Evolutionary conservation across 2,113 vertebrate species (phyloP).

Genomic region (Sphaerodactylus townsendi): DNA sequence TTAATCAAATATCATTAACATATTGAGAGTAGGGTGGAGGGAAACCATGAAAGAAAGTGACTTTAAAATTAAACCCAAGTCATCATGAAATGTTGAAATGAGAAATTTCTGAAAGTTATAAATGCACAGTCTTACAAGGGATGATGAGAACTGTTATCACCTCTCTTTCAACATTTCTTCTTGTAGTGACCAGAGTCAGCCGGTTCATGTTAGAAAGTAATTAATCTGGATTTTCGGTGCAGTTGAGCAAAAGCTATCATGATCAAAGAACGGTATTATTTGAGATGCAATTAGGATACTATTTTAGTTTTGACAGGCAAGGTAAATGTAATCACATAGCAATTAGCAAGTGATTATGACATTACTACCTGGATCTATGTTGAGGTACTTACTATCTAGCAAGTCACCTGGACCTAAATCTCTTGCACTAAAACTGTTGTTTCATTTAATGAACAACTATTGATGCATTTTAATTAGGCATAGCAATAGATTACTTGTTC

Average conservation of each 20-base stretch:
- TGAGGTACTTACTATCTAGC: constrained; percentile 29
- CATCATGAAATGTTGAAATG: background rate
- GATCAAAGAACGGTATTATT: constrained; percentile 38
- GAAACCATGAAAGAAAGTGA: too few species aligned
- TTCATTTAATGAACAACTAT: constrained; percentile 23
- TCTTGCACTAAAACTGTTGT: constrained; percentile 47
- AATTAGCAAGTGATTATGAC: constrained; percentile 71
- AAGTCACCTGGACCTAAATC: constrained; percentile 43
- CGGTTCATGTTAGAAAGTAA: constrained; percentile 36
- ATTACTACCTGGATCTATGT: constrained; percentile 52
- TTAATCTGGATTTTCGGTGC: constrained; percentile 43
- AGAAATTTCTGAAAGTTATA: constrained; percentile 45
- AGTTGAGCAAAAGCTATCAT: constrained; percentile 30
- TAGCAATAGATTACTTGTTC: background rate
- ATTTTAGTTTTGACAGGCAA: constrained; percentile 63
- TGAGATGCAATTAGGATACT: constrained; percentile 52
- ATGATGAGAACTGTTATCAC: background rate
- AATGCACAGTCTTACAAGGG: background rate
- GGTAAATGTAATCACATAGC: constrained; percentile 68
- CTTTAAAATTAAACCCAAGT: too few species aligned
- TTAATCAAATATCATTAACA: too few species aligned
- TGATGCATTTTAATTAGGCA: constrained; percentile 41
- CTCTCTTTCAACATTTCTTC: background rate
- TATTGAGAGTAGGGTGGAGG: too few species aligned
- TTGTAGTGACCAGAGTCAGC: constrained; percentile 26